Evolutionary conservation across 1,140 invertebrate genomes (phyloP).

Genomic region (Drosophila pandora): DNA sequence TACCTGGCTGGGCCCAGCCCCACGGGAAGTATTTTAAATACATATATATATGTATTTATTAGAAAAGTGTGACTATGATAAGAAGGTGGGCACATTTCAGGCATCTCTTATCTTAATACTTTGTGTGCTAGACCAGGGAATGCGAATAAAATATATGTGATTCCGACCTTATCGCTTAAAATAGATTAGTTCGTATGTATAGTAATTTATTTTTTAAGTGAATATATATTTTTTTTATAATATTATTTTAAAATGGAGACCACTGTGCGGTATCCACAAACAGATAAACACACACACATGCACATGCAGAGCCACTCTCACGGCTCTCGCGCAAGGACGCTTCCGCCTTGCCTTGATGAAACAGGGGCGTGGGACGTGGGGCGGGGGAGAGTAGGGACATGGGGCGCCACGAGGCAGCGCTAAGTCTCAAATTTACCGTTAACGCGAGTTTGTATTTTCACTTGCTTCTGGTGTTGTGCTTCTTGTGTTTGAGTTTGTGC

Average conservation of each 20-base stretch:
- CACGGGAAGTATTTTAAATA: background rate
- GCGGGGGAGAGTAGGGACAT: too few species aligned
- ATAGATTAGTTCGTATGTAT: conserved; percentile 12
- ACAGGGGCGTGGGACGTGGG: too few species aligned
- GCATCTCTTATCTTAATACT: conserved; percentile 21
- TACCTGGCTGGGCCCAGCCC: background rate
- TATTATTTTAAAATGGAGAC: background rate
- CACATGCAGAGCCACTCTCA: conserved; percentile 34
- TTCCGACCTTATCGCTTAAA: conserved; percentile 3
- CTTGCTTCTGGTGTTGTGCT: conserved; percentile 31
- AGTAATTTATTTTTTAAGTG: too few species aligned
- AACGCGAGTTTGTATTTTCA: conserved; percentile 51
- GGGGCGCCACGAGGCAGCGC: conserved; percentile 42
- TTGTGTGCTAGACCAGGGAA: conserved; percentile 2
- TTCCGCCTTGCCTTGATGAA: conserved; percentile 56
- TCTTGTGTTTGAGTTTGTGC: conserved; percentile 63
- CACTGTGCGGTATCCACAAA: conserved; percentile 13
- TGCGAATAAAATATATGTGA: background rate
- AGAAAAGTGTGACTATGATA: conserved; percentile 4
- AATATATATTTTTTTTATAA: background rate
- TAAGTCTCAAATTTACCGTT: conserved; percentile 76
- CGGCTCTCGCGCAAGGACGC: conserved; percentile 67
- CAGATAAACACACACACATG: conserved; percentile 12
- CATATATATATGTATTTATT: background rate
- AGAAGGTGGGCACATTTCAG: conserved; percentile 1